Base-by-base conservation (phyloP, 1,140 invertebrate species). In the Papilio glaucus region DNA sequence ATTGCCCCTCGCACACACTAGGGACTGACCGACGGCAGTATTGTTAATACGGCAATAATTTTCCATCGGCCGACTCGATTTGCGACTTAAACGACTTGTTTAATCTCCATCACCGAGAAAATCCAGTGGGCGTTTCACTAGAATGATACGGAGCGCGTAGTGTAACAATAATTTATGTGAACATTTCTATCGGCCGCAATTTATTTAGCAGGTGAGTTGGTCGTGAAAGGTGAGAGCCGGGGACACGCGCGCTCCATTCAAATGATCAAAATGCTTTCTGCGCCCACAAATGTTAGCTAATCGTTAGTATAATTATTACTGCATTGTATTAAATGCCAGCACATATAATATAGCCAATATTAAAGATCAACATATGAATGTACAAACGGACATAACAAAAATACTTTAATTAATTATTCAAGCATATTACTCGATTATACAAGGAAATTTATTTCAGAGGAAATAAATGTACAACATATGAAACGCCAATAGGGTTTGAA, bases 141-240 rank as follows among this genome's bases (percentile, higher is more conserved):
- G 78, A 74, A 81, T 73, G 70, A 63, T 63, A 63, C 61, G 61
- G 26, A 39, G 33, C 61, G 24, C 26, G 79, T 79, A 82, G 77
- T 81, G 80, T 83, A 81, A 79, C 77, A 74, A 79, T 84, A 83
- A 86, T 86, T 86, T 86, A 84, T 86, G 78, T 79, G 82, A 77
- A 80, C 79, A 79, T 83, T 83, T 81, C 78, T 79, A 82, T 83
- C 79, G 68, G 41, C 37, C 62, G 79, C 75, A 75, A 80, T 81
- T 81, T 81, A 84, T 85, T 79, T 82, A 74, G 74, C 84, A 84
- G 77, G 81, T 81, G 81, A 75, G 72, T 73, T 53, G 72, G 69
- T 80, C 77, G 81, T 82, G 83, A 86, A 85, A 84, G 83, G 81
- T 79, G 77, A 80, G 74, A 78, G 77, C 74, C 53, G 57, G 24